Conservation (phyloP, 2,888 invertebrate species). For the Selenia dentaria region DNA sequence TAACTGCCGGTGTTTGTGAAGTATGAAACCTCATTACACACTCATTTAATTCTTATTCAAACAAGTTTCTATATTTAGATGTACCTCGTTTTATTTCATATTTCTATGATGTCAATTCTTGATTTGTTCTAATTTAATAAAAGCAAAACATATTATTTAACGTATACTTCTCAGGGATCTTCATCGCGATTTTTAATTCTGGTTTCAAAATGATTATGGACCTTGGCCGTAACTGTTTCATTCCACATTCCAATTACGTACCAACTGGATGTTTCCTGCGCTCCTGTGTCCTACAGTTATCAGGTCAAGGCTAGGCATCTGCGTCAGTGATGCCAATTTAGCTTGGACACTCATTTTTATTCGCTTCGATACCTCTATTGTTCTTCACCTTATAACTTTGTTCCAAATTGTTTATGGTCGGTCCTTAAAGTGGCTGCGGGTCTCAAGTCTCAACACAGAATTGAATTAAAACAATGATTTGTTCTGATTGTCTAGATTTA, state of each 20-base stretch:
- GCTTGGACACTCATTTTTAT: constrained; percentile 18
- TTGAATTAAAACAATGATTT: too few relatives aligned
- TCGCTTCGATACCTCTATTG: constrained; percentile 19
- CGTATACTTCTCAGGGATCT: neutral
- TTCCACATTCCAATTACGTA: neutral
- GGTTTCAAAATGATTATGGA: neutral
- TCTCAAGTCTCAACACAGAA: too few relatives aligned
- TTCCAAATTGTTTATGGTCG: constrained; percentile 6
- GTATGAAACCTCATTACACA: constrained; percentile 7
- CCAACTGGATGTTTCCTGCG: constrained; percentile 19
- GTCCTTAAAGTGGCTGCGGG: constrained; percentile 8
- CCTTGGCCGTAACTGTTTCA: neutral
- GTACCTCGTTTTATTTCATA: constrained; percentile 1
- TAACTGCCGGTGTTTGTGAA: constrained; percentile 18
- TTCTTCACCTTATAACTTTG: constrained; percentile 17
- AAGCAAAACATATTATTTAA: neutral
- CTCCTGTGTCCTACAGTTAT: constrained; percentile 21
- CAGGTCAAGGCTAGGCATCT: constrained; percentile 29
- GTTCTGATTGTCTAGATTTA: too few relatives aligned
- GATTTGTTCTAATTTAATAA: neutral
- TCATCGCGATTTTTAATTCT: neutral
- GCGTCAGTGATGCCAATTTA: constrained; percentile 26
- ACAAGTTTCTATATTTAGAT: constrained; percentile 8
- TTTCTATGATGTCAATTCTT: constrained; percentile 7
- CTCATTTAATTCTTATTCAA: constrained; percentile 10